These are phyloP conservation scores for Spinibarbus caldwelli DNA, from an alignment of 2,797 vertebrate genomes.

Conservation along the genomic window DNA sequence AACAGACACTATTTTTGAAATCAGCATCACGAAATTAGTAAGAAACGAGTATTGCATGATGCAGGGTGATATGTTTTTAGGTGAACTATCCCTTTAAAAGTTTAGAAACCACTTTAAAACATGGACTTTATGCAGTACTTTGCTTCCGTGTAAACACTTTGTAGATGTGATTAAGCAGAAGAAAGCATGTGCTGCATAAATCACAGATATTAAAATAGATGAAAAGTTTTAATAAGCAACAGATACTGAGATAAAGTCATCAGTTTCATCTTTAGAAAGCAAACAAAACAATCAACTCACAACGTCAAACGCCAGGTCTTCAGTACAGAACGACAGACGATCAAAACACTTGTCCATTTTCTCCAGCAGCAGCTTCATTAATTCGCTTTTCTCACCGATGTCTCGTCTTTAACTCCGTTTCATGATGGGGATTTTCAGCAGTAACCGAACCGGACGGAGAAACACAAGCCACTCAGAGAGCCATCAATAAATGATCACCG, in stretches of 20 bases:
- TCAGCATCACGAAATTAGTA: no score
- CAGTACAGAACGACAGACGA: slow-evolving; percentile 51
- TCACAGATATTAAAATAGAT: not conserved
- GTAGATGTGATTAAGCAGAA: not conserved
- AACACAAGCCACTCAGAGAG: slow-evolving; percentile 73
- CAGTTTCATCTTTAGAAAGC: not conserved
- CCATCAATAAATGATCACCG: slow-evolving; percentile 85
- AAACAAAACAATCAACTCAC: slow-evolving; percentile 70
- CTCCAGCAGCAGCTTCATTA: slow-evolving; percentile 36
- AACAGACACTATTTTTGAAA: no score
- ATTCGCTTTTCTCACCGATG: slow-evolving; percentile 68
- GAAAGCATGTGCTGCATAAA: not conserved
- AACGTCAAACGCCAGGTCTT: slow-evolving; percentile 61
- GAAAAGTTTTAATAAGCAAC: not conserved
- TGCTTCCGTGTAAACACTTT: not conserved
- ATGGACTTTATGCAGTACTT: not conserved
- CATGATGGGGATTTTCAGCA: slow-evolving; percentile 51
- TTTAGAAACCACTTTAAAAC: not conserved
- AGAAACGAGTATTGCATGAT: no score
- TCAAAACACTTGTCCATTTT: slow-evolving; percentile 50
- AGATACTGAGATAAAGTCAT: not conserved
- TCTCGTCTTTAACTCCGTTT: slow-evolving; percentile 60
- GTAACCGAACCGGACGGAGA: slow-evolving; percentile 73
- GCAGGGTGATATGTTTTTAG: no score
- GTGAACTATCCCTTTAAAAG: not conserved